These are phyloP conservation scores for Lamproptera curius DNA, from an alignment of 2,888 invertebrate species.

Conservation along the genomic window DNA sequence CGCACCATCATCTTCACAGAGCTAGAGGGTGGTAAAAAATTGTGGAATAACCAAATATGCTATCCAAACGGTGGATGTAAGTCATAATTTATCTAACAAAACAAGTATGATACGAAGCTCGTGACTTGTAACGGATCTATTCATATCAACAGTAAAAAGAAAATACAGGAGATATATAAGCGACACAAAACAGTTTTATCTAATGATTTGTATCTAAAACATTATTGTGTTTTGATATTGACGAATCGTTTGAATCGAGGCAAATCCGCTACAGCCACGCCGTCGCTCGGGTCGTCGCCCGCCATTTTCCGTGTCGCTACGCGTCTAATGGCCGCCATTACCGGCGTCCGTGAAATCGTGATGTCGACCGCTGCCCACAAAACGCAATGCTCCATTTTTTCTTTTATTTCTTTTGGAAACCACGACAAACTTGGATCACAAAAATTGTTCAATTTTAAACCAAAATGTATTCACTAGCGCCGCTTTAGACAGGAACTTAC, in stretches of 20 bases:
- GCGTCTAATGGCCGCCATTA: conserved; percentile 59
- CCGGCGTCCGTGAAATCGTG: conserved; percentile 62
- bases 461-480: too few relatives aligned
- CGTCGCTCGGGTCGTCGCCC: conserved; percentile 50
- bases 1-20: too few relatives aligned
- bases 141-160: too few relatives aligned
- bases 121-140: too few relatives aligned
- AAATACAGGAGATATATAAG: too few relatives aligned
- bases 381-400: conserved; percentile 55
- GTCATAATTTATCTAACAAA: too few relatives aligned
- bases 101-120: too few relatives aligned
- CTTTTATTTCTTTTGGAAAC: conserved; percentile 29
- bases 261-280: conserved; percentile 13
- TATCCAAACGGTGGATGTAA: too few relatives aligned
- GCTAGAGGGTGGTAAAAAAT: too few relatives aligned
- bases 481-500: too few relatives aligned
- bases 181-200: neutral
- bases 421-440: conserved; percentile 6
- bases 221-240: conserved; percentile 19
- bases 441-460: conserved; percentile 4
- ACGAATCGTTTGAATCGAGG: conserved; percentile 31
- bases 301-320: conserved; percentile 57
- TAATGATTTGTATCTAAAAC: too few relatives aligned
- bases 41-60: too few relatives aligned
- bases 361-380: conserved; percentile 58